Evolutionary conservation across 1,140 invertebrate species (phyloP).

Genomic region (Atopsyche davidsoni): DNA sequence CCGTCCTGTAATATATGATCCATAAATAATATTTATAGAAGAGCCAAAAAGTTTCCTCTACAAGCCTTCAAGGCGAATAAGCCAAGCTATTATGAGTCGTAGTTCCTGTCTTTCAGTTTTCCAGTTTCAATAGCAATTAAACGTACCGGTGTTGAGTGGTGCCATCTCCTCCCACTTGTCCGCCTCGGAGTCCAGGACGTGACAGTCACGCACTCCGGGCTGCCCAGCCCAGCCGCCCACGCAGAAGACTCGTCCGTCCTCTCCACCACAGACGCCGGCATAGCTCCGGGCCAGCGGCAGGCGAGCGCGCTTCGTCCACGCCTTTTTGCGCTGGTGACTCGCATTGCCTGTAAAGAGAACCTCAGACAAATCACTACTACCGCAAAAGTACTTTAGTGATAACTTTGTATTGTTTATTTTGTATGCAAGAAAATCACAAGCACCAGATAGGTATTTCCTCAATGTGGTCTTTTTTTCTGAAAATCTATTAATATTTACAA

Average conservation of each 20-base stretch:
- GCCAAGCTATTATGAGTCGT: no score
- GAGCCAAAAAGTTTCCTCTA: no score
- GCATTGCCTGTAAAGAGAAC: slow-evolving; percentile 27
- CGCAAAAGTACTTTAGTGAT: no score
- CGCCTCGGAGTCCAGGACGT: slow-evolving; percentile 60
- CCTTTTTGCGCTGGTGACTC: slow-evolving; percentile 32
- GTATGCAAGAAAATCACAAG: no score
- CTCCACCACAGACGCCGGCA: slow-evolving; percentile 63
- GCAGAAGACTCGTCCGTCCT: slow-evolving; percentile 52
- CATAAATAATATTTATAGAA: no score
- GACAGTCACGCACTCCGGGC: slow-evolving; percentile 65
- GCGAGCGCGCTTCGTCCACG: slow-evolving; percentile 59
- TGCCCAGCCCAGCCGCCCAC: slow-evolving; percentile 75
- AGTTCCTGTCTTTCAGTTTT: no score
- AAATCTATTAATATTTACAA: no score
- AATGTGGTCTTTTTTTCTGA: no score
- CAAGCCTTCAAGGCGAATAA: no score
- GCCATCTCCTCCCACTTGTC: slow-evolving; percentile 63
- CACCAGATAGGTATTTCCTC: no score
- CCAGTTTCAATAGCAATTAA: neutral
- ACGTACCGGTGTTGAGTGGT: slow-evolving; percentile 54
- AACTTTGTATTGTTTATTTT: no score
- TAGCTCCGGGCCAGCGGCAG: slow-evolving; percentile 63
- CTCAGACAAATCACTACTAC: no score
- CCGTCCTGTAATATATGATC: slow-evolving; percentile 48